These are phyloP conservation scores for Enteromius fasciolatus DNA, from an alignment of 2,797 vertebrate genomes.

Conservation along the genomic window DNA sequence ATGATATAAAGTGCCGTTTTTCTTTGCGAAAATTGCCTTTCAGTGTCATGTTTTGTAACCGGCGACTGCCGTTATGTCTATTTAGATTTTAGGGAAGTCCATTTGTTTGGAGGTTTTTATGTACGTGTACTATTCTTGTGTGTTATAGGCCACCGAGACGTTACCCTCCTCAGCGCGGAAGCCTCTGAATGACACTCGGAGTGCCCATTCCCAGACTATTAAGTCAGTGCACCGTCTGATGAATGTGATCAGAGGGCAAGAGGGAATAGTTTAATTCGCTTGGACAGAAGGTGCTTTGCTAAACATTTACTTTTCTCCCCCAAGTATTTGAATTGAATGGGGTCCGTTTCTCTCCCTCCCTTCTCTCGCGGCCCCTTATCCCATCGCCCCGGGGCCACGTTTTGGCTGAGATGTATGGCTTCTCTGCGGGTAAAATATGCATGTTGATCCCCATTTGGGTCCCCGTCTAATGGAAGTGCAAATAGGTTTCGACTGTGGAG, in stretches of 20 bases:
- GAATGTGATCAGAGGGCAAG: constrained; percentile 71
- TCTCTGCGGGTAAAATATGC: constrained; percentile 86
- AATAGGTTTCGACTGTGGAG: constrained; percentile 82
- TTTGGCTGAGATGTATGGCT: constrained; percentile 83
- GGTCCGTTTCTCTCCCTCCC: constrained; percentile 68
- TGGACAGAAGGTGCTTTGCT: constrained; percentile 80
- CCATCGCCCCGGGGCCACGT: constrained; percentile 76
- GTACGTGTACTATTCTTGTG: background rate
- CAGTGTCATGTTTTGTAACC: background rate
- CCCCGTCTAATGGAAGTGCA: constrained; percentile 81
- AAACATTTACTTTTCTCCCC: constrained; percentile 74
- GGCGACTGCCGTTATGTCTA: background rate
- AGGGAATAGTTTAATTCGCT: constrained; percentile 83
- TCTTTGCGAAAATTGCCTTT: background rate
- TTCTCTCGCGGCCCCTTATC: constrained; percentile 70
- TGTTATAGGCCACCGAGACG: constrained; percentile 5
- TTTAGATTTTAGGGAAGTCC: background rate
- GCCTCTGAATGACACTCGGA: constrained; percentile 63
- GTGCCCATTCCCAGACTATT: constrained; percentile 77
- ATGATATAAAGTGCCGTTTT: background rate
- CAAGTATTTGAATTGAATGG: constrained; percentile 79
- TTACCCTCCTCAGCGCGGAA: constrained; percentile 29
- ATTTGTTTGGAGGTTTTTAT: background rate
- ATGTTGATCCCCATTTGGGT: constrained; percentile 79
- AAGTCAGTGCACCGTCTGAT: constrained; percentile 74